A percentile compares a stretch with the other conserved stretches of the same genome.
These are phyloP conservation scores for Diplosoma virens DNA, from an alignment of 23 tunicate species.

Conservation along the genomic window DNA sequence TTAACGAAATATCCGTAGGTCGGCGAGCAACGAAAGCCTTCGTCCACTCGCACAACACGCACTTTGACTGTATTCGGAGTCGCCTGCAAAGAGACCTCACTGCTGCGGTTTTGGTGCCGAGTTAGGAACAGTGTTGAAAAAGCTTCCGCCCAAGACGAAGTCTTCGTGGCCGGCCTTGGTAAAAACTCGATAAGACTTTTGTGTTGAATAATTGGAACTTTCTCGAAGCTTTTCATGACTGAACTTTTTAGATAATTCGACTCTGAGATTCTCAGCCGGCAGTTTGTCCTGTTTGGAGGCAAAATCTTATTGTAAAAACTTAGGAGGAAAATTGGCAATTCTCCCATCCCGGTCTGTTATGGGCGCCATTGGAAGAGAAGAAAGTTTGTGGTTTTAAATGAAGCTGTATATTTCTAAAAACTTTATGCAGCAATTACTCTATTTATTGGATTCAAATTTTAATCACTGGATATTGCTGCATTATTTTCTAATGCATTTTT, in stretches of 20 bases:
- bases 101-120: neutral
- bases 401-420: no score
- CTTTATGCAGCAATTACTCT: no score
- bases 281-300: slow-evolving; percentile 2
- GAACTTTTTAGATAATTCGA: neutral
- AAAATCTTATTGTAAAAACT: neutral
- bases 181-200: no score
- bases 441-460: no score
- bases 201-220: no score
- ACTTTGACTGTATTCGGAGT: neutral
- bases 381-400: neutral
- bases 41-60: neutral
- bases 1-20: no score
- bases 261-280: neutral
- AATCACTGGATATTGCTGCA: no score
- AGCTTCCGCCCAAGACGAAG: neutral
- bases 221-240: neutral
- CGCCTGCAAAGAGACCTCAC: neutral
- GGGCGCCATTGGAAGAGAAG: neutral
- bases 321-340: neutral
- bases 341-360: neutral
- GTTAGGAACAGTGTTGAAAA: neutral
- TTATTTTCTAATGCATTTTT: no score
- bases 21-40: neutral
- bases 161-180: neutral